Conservation (phyloP, 2,113 vertebrate genomes). For the Martes martes region DNA sequence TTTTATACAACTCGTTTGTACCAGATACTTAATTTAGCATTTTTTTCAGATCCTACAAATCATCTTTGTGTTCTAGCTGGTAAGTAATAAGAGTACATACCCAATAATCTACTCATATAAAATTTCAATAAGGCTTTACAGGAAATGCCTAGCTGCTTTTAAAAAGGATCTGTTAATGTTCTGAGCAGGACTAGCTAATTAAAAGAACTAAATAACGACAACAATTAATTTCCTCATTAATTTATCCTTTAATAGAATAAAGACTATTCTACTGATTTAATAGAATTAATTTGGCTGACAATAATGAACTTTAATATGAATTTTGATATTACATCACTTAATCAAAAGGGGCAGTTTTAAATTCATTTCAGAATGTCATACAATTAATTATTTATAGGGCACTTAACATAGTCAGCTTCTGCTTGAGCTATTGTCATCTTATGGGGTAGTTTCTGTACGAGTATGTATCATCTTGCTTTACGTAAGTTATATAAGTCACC, state of each 20-base stretch:
- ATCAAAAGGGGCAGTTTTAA: constrained; percentile 34
- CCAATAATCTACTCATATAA: not conserved
- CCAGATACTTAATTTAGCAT: not conserved
- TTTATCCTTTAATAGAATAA: not conserved
- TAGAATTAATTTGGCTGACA: constrained; percentile 28
- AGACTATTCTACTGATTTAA: not conserved
- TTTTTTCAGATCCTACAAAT: constrained; percentile 13
- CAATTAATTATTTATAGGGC: constrained; percentile 8
- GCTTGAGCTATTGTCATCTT: not conserved
- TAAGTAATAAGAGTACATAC: not conserved
- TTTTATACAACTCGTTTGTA: not conserved
- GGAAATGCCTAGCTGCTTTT: not conserved
- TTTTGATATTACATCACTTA: constrained; percentile 32
- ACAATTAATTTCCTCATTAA: constrained; percentile 22
- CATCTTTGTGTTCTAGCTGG: not conserved
- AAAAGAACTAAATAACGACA: not conserved
- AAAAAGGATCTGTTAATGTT: not conserved
- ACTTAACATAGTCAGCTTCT: not conserved
- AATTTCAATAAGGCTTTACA: not conserved
- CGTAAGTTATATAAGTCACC: not conserved
- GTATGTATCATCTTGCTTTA: not conserved
- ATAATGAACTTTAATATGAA: constrained; percentile 32
- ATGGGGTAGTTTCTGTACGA: not conserved
- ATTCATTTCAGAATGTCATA: constrained; percentile 12
- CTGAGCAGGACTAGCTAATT: not conserved